These are phyloP conservation scores for Centrocercus urophasianus DNA, from an alignment of 2,113 vertebrate genomes.

Conservation along the genomic window DNA sequence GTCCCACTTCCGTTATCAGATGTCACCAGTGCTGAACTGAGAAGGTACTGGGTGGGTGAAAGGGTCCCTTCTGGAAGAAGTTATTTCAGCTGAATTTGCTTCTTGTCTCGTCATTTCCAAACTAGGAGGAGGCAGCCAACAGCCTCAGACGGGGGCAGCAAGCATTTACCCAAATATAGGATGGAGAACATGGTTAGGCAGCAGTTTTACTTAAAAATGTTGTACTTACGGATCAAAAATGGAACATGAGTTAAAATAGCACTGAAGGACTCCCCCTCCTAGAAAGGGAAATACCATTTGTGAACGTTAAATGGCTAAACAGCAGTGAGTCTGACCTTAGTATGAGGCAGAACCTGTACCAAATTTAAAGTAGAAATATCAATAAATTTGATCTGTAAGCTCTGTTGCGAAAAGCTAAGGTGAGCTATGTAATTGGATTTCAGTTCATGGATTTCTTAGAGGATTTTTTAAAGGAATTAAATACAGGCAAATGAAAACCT, in stretches of 20 bases:
- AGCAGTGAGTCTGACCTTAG: background rate
- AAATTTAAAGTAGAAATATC: background rate
- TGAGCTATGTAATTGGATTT: background rate
- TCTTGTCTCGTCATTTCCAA: background rate
- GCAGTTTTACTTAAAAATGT: background rate
- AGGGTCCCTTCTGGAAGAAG: background rate
- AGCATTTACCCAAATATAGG: background rate
- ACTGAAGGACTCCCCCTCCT: background rate
- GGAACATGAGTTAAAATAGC: background rate
- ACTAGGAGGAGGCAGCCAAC: background rate
- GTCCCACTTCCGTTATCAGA: conserved; percentile 27
- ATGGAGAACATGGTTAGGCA: background rate
- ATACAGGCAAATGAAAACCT: background rate
- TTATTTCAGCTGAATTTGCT: background rate
- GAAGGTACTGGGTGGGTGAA: conserved; percentile 8
- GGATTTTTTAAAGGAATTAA: background rate
- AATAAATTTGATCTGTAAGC: background rate
- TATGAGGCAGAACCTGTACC: background rate
- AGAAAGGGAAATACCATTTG: background rate
- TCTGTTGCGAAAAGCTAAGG: background rate
- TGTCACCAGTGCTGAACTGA: background rate
- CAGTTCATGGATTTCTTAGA: background rate
- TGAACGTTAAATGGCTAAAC: background rate
- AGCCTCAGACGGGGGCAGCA: background rate
- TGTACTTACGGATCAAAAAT: background rate